These are phyloP conservation scores for Myotis yumanensis DNA, from an alignment of 2,113 vertebrate species.

Conservation along the genomic window DNA sequence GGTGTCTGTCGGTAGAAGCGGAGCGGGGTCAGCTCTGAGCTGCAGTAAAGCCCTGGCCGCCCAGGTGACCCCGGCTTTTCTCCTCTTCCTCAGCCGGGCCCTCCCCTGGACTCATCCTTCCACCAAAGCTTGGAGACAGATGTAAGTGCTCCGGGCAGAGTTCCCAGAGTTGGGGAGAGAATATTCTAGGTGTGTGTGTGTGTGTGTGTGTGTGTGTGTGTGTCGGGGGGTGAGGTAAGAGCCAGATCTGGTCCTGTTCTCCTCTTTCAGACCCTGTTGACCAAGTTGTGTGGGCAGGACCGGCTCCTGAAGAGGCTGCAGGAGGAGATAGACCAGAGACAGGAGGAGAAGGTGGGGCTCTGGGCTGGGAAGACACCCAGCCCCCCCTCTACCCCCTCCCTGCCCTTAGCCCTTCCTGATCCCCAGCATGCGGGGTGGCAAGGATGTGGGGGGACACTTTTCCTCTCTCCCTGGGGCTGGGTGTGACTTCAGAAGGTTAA, in stretches of 20 bases:
- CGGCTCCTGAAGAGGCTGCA: constrained; percentile 88
- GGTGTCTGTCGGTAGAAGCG: not conserved
- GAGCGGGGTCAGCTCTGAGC: not conserved
- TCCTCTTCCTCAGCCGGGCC: constrained; percentile 19
- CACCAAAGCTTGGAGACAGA: constrained; percentile 75
- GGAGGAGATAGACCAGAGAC: constrained; percentile 85
- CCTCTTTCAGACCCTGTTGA: constrained; percentile 85
- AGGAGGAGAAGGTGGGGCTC: constrained; percentile 87
- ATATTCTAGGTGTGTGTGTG: not conserved
- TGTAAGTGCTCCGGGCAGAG: constrained; percentile 74
- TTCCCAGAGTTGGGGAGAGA: no score
- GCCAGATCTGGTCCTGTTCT: not conserved
- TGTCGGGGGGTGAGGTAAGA: not conserved
- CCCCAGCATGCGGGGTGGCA: not conserved
- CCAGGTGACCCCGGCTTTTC: not conserved
- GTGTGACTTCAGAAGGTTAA: not conserved
- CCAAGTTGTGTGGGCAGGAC: constrained; percentile 91
- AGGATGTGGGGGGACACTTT: not conserved
- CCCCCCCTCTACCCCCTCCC: not conserved
- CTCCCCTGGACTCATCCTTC: constrained; percentile 61
- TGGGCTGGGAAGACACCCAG: not conserved
- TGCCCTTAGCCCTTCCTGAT: not conserved
- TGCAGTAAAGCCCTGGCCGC: not conserved
- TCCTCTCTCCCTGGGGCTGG: not conserved
- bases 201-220: no score